Evolutionary conservation across 30 jellyfish, hydroid and myxozoan species (phyloP).

Genomic region (Hydractinia symbiolongicarpus): DNA sequence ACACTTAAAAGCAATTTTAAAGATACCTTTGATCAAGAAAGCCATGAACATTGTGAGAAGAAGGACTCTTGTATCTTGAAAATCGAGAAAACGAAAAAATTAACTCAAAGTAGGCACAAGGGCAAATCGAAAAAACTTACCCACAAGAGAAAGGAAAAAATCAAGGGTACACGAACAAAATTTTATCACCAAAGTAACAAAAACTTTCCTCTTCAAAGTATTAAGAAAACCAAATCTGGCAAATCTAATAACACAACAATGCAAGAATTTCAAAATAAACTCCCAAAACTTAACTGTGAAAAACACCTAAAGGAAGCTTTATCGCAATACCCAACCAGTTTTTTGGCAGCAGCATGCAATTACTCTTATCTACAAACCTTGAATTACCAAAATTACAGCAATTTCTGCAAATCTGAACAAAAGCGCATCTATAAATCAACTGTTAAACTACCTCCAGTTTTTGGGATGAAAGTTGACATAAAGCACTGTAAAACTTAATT

Average conservation of each 20-base stretch:
- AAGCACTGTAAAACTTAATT: too few species aligned
- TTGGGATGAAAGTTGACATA: too few species aligned
- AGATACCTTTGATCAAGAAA: neutral
- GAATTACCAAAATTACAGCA: neutral
- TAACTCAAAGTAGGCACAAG: neutral
- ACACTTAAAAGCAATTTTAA: neutral
- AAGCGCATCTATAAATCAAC: too few species aligned
- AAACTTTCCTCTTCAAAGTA: neutral
- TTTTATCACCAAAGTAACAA: neutral
- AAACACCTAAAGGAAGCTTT: too few species aligned
- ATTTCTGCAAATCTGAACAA: too few species aligned
- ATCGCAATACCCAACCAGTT: too few species aligned
- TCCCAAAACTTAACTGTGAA: too few species aligned
- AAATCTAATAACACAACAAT: neutral
- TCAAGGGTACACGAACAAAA: neutral
- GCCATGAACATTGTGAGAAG: neutral
- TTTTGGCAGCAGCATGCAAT: neutral
- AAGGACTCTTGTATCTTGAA: neutral
- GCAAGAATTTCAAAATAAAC: too few species aligned
- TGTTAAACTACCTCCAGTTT: too few species aligned
- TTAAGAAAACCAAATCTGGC: neutral
- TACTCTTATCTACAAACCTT: neutral
- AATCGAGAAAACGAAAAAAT: neutral
- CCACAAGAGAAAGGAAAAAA: neutral
- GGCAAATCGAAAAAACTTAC: neutral